Conservation (phyloP, 2,888 invertebrate genomes). For the Tenthredo mesomela region DNA sequence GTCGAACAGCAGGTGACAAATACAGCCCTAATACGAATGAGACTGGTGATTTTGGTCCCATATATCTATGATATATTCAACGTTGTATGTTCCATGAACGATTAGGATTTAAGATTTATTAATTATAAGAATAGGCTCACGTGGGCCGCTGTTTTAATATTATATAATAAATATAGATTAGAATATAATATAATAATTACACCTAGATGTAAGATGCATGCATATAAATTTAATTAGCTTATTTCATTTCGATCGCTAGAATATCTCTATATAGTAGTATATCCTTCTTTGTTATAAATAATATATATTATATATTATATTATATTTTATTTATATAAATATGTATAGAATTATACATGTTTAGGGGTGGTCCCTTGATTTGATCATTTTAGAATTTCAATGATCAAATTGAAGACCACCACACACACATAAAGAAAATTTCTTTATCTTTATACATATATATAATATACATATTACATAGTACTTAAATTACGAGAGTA, state of each 20-base stretch:
- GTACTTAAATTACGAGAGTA: not conserved
- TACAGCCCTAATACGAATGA: slow-evolving; percentile 66
- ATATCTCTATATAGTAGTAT: not conserved
- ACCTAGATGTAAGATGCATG: slow-evolving; percentile 35
- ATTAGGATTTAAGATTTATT: slow-evolving; percentile 68
- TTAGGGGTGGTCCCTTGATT: no score
- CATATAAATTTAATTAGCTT: slow-evolving; percentile 10
- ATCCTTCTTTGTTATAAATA: not conserved
- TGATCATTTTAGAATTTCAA: no score
- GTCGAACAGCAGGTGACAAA: slow-evolving; percentile 55
- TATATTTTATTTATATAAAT: no score
- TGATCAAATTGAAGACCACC: no score
- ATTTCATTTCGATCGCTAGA: not conserved
- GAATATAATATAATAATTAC: slow-evolving; percentile 38
- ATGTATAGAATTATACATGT: no score
- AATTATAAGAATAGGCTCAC: slow-evolving; percentile 66
- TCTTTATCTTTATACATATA: no score
- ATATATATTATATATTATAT: slow-evolving; percentile 1
- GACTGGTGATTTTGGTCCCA: slow-evolving; percentile 92
- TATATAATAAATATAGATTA: slow-evolving; percentile 58
- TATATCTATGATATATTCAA: slow-evolving; percentile 99
- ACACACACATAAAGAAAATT: no score
- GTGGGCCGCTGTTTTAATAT: slow-evolving; percentile 65
- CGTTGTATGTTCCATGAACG: slow-evolving; percentile 98
- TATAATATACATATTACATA: no score